Evolutionary conservation across 1,140 invertebrate species (phyloP).

Genomic region (Gonioctena quinquepunctata): DNA sequence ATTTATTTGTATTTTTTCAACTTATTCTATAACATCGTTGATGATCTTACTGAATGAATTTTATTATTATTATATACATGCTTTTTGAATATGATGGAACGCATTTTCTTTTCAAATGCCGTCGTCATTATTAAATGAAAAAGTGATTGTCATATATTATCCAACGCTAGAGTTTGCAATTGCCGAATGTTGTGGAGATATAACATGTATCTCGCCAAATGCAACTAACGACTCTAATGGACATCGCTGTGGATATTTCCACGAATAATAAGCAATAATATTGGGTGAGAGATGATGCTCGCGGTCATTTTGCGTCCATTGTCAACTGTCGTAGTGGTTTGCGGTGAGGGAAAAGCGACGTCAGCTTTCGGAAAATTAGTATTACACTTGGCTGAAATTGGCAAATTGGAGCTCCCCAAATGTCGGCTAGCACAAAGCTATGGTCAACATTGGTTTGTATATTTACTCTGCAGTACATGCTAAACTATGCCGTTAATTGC

Average conservation of each 20-base stretch:
- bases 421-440: background rate
- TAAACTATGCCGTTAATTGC: conserved; percentile 9
- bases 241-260: background rate
- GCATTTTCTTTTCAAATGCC: too few species aligned
- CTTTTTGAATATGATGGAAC: too few species aligned
- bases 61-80: too few species aligned
- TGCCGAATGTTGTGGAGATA: background rate
- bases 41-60: too few species aligned
- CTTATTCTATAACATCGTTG: too few species aligned
- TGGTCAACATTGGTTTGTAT: conserved; percentile 13
- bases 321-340: conserved; percentile 8
- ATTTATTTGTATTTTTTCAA: too few species aligned
- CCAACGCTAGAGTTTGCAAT: too few species aligned
- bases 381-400: conserved; percentile 11
- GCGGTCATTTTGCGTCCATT: conserved; percentile 6
- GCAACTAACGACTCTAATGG: conserved; percentile 6
- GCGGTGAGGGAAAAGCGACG: background rate
- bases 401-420: conserved; percentile 1
- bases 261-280: conserved; percentile 8
- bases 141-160: too few species aligned
- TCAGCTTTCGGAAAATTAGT: conserved; percentile 5
- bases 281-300: conserved; percentile 7
- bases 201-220: background rate
- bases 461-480: conserved; percentile 8
- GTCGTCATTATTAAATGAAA: too few species aligned